phyloP scores from a whole-genome alignment of 2,113 vertebrate genomes.

The Xenopus borealis region DNA sequence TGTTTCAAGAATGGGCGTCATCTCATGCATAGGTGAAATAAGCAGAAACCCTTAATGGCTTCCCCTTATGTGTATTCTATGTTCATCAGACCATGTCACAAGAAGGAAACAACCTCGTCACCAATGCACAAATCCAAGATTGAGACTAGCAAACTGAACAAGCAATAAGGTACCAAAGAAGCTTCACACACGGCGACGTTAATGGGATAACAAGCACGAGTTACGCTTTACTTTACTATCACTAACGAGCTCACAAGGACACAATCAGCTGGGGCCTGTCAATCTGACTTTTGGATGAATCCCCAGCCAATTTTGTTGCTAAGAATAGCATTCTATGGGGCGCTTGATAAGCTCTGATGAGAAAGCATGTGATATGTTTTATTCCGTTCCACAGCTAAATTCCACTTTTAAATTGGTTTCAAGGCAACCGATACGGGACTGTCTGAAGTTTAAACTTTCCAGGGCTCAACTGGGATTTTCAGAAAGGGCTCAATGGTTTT shows the following conservation, averaged over 20 bases:
- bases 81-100: background rate
- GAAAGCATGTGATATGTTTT: conserved; percentile 20
- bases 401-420: conserved; percentile 12
- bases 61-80: background rate
- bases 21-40: background rate
- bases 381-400: conserved; percentile 14
- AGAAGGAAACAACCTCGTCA: too few relatives aligned
- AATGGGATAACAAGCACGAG: background rate
- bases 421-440: background rate
- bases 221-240: background rate
- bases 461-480: background rate
- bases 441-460: conserved; percentile 9
- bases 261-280: conserved; percentile 29
- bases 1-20: background rate
- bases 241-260: conserved; percentile 18
- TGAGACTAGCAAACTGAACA: background rate
- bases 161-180: background rate
- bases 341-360: conserved; percentile 14
- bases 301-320: conserved; percentile 4
- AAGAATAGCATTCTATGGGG: conserved; percentile 20
- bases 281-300: conserved; percentile 15
- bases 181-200: background rate
- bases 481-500: background rate
- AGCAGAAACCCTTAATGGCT: background rate
- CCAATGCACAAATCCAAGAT: background rate